phyloP scores from a whole-genome alignment of 64 coral and sea anemone species.

The Platygyra sinensis region DNA sequence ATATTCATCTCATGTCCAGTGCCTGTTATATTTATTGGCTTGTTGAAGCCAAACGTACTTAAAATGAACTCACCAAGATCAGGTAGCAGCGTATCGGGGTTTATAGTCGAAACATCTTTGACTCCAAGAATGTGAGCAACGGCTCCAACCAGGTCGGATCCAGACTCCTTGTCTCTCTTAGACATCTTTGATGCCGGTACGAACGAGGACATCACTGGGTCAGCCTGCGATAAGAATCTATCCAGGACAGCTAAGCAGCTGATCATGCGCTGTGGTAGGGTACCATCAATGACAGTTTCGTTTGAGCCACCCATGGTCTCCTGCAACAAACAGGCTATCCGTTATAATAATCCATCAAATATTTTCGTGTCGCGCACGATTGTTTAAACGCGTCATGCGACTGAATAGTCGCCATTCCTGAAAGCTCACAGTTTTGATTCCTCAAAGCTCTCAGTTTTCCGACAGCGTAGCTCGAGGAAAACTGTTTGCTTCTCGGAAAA shows the following conservation, averaged over 20 bases:
- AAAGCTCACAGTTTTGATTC: too few relatives aligned
- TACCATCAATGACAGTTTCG: conserved; percentile 81
- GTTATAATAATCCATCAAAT: neutral
- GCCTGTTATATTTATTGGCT: too few relatives aligned
- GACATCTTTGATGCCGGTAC: conserved; percentile 65
- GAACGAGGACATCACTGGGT: conserved; percentile 83
- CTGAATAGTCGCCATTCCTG: too few relatives aligned
- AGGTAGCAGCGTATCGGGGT: conserved; percentile 67
- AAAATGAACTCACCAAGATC: conserved; percentile 67
- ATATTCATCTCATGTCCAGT: too few relatives aligned
- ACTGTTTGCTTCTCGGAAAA: too few relatives aligned
- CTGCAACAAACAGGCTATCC: conserved; percentile 1
- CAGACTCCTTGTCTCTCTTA: conserved; percentile 75
- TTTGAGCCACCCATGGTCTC: conserved; percentile 88
- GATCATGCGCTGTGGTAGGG: conserved; percentile 89
- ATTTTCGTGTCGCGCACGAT: too few relatives aligned
- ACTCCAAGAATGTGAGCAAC: conserved; percentile 83
- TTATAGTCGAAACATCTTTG: conserved; percentile 67
- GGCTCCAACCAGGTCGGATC: conserved; percentile 73
- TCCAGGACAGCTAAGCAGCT: conserved; percentile 80
- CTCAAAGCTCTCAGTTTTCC: too few relatives aligned
- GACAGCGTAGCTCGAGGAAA: too few relatives aligned
- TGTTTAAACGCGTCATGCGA: too few relatives aligned
- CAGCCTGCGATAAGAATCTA: conserved; percentile 76
- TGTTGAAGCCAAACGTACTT: too few relatives aligned